Evolutionary conservation across 2,888 invertebrate species (phyloP).

Genomic region (Elegia similella): DNA sequence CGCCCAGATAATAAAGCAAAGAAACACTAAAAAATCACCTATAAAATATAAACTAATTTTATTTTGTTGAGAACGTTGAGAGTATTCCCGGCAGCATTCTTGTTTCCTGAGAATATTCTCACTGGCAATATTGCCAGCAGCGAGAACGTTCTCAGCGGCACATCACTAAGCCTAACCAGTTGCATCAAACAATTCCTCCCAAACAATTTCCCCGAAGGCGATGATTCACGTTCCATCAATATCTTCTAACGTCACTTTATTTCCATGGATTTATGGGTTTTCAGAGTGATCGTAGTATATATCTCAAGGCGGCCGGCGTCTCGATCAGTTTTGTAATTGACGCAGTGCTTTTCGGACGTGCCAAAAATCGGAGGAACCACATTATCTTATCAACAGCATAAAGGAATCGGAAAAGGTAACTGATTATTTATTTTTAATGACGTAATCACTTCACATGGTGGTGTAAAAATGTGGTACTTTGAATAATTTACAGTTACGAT

Average conservation of each 20-base stretch:
- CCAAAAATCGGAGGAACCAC: not conserved
- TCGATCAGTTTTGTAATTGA: not conserved
- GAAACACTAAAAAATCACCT: no score
- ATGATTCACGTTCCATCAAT: not conserved
- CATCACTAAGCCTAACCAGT: not conserved
- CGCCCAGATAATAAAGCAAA: no score
- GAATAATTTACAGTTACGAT: no score
- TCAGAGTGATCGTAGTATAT: conserved; percentile 1
- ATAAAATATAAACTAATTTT: no score
- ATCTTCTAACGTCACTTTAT: conserved; percentile 2
- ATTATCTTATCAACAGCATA: not conserved
- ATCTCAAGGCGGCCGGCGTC: not conserved
- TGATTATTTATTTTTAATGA: not conserved
- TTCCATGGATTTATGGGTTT: not conserved
- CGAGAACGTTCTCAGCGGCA: no score
- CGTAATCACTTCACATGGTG: no score
- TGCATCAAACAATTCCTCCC: not conserved
- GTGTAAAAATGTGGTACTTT: no score
- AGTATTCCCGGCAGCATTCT: no score
- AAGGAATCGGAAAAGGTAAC: not conserved
- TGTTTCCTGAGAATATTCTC: no score
- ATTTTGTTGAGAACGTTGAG: no score
- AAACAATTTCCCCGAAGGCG: conserved; percentile 5
- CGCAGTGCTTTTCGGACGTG: conserved; percentile 6
- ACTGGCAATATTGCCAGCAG: no score